A percentile compares a stretch with the other conserved stretches of the same genome.
phyloP scores from a whole-genome alignment of 2,797 vertebrate species.

The Rhincodon typus region DNA sequence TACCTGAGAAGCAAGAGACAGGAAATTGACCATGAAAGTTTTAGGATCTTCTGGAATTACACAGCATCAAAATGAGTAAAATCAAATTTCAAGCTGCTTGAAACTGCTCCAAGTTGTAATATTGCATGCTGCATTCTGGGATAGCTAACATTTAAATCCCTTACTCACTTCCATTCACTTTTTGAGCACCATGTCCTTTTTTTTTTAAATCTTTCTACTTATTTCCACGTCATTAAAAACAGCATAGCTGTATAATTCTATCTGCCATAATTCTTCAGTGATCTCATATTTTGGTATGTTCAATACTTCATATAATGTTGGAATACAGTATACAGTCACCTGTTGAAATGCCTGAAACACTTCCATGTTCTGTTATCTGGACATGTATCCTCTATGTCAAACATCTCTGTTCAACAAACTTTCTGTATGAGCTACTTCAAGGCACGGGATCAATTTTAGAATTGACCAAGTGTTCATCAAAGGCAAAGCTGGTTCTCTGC shows the following conservation, averaged over 20 bases:
- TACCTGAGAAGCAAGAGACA: background rate
- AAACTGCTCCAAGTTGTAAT: background rate
- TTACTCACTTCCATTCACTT: background rate
- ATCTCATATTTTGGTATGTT: background rate
- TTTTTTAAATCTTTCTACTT: background rate
- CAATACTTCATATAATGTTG: background rate
- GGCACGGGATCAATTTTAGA: background rate
- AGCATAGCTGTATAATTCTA: background rate
- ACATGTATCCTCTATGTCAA: background rate
- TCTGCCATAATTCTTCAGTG: background rate
- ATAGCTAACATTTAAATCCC: background rate
- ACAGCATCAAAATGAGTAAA: background rate
- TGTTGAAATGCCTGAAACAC: background rate
- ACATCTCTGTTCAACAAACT: background rate
- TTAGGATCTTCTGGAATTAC: background rate
- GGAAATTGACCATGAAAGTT: background rate
- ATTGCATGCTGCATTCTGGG: background rate
- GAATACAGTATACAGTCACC: background rate
- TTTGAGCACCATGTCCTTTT: background rate
- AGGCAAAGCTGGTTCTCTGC: background rate
- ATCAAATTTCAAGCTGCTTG: background rate
- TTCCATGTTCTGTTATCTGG: background rate
- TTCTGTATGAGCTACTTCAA: background rate
- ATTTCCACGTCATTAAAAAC: background rate
- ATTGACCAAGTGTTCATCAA: background rate